phyloP scores from a whole-genome alignment of 92 coral and sea anemone species.

The Porites divaricata region DNA sequence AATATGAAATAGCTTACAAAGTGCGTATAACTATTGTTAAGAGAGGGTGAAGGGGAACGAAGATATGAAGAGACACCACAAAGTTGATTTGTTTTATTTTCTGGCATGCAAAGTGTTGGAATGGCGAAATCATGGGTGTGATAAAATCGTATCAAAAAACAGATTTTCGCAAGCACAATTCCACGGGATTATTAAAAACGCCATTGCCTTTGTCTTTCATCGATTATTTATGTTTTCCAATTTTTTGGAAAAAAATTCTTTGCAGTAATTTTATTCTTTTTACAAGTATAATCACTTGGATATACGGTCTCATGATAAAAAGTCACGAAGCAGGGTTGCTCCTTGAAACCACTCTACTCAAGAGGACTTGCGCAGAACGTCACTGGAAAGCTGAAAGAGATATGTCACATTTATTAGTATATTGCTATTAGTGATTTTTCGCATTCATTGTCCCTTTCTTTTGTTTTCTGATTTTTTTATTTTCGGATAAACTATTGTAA shows the following conservation, averaged over 20 bases:
- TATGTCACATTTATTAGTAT: no score
- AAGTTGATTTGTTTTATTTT: constrained; percentile 41
- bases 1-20: no score
- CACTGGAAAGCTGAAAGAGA: constrained; percentile 13
- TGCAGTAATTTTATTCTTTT: constrained; percentile 25
- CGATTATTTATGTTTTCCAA: background rate
- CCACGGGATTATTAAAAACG: background rate
- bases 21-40: background rate
- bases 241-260: background rate
- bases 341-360: constrained; percentile 15
- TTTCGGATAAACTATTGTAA: no score
- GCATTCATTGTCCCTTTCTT: no score
- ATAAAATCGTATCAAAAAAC: constrained; percentile 14
- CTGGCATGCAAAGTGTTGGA: constrained; percentile 15
- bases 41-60: background rate
- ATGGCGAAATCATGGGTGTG: background rate
- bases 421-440: no score
- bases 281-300: constrained; percentile 27
- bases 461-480: no score
- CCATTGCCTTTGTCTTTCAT: constrained; percentile 13
- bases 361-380: constrained; percentile 8
- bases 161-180: constrained; percentile 15
- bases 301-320: background rate
- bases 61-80: constrained; percentile 18
- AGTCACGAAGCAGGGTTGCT: background rate